Base-by-base conservation (phyloP, 2,888 invertebrate species). In the Agrotis exclamationis region DNA sequence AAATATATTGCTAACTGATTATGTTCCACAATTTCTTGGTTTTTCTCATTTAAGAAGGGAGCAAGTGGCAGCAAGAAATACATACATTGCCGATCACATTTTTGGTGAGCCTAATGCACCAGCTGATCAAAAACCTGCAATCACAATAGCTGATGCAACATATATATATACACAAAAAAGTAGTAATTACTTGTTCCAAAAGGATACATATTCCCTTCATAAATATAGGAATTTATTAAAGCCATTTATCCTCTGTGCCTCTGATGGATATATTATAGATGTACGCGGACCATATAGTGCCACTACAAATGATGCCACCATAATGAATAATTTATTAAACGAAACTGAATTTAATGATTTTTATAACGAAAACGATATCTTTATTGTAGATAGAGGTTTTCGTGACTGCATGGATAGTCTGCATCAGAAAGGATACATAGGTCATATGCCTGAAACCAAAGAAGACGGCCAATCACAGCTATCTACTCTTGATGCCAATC, bases 321-420 rank as follows among this genome's bases (percentile, higher is more conserved):
- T 28, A 28, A 28, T 28, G 28, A 28, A 28, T 28, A 5, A 28
- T 28, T 28, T 28, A 28, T 28, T 28, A 28, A 28, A 28, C 5
- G 28, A 28, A 28, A 28, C 28, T 28, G 28, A 28, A 28, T 28
- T 28, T 28, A 5, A 28, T 5, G 6, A 28, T 28, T 28, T 28
- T 28, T 28, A 28, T 28, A 28, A 28, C 28, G 28, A 28, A 28
- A 5, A 28, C 6, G 28, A 28, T 28, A 28, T 28, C 3, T 28
- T 28, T 63, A 66, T 74, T 1, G 63, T 76, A 73, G 66, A 76
- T 62, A 68, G 73, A 63, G 48, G 62, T 16, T 63, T 73, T 63
- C 47, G 47, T 57, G 72, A 68, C 47, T 66, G 54, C 28, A 28
- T 28, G 28, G 63, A 72, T 67, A 72, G 39, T 56, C 22, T 74